Percentiles rank a stretch among this genome's conserved stretches.
These are phyloP conservation scores for Leptinotarsa rubiginosa DNA, from an alignment of 2,888 invertebrate genomes.

Conservation along the genomic window DNA sequence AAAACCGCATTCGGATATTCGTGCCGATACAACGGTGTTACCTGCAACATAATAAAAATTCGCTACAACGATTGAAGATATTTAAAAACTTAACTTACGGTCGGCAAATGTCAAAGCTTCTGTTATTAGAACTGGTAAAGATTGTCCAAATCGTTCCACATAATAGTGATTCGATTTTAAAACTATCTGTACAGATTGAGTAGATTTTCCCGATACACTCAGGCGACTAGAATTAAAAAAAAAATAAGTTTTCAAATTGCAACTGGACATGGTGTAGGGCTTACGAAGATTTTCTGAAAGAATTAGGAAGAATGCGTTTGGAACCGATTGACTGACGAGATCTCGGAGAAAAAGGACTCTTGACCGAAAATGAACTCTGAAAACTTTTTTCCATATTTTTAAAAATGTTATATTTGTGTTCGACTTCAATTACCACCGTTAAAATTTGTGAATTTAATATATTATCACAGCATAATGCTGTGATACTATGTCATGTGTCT, in stretches of 20 bases:
- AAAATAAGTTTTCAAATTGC: conserved; percentile 6
- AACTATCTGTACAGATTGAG: conserved; percentile 79
- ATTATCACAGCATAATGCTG: no score
- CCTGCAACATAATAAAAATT: conserved; percentile 48
- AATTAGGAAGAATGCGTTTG: conserved; percentile 55
- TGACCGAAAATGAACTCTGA: conserved; percentile 46
- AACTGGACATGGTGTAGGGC: conserved; percentile 27
- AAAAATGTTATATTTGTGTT: neutral
- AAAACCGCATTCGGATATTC: conserved; percentile 69
- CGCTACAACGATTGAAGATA: no score
- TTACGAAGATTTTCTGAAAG: conserved; percentile 63
- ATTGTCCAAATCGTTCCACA: conserved; percentile 83
- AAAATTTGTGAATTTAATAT: no score
- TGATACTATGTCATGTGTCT: no score
- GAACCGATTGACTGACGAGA: conserved; percentile 55
- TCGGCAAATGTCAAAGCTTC: conserved; percentile 88
- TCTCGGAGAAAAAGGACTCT: conserved; percentile 60
- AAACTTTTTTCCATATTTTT: conserved; percentile 51
- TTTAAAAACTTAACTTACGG: conserved; percentile 63
- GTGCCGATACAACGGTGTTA: conserved; percentile 66
- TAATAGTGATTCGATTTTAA: conserved; percentile 80
- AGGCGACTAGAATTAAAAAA: conserved; percentile 64
- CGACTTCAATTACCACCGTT: neutral
- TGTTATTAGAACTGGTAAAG: conserved; percentile 88
- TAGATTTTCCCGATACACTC: conserved; percentile 73